phyloP scores from a whole-genome alignment of 2,888 invertebrate species.

The Polietes domitor region DNA sequence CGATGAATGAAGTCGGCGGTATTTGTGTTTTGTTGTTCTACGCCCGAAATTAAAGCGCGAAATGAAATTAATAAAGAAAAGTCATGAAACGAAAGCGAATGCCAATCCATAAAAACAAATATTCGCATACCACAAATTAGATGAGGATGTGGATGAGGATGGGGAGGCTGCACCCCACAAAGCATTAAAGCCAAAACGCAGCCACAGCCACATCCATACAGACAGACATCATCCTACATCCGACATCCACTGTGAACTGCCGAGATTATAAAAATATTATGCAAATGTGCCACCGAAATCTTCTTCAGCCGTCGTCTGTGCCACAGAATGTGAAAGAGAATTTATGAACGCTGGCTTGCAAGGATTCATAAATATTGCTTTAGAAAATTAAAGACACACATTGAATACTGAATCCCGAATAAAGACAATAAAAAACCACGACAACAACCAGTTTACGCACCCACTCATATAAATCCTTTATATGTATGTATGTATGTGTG shows the following conservation, averaged over 20 bases:
- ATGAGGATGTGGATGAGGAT: not conserved
- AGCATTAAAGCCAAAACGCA: constrained; percentile 11
- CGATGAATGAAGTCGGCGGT: constrained; percentile 44
- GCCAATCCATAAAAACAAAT: constrained; percentile 39
- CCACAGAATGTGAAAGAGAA: constrained; percentile 36
- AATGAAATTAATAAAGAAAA: constrained; percentile 64
- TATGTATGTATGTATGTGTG: constrained; percentile 28
- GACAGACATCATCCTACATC: not conserved
- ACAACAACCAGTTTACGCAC: not conserved
- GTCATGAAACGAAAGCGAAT: constrained; percentile 40
- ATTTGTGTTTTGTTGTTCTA: constrained; percentile 8
- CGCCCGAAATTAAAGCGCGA: constrained; percentile 57
- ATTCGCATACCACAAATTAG: constrained; percentile 35
- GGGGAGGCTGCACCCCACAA: not conserved
- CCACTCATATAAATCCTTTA: not conserved
- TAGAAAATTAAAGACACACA: constrained; percentile 65
- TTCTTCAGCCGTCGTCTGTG: constrained; percentile 4
- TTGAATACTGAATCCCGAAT: constrained; percentile 54
- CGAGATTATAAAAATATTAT: constrained; percentile 60
- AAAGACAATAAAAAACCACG: constrained; percentile 56
- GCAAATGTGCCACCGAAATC: constrained; percentile 57
- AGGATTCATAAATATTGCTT: constrained; percentile 63
- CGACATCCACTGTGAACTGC: constrained; percentile 12
- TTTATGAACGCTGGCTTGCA: constrained; percentile 62
- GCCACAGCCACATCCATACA: not conserved